Evolutionary conservation across 2,888 invertebrate species (phyloP).

Genomic region (Plebejus melissa): DNA sequence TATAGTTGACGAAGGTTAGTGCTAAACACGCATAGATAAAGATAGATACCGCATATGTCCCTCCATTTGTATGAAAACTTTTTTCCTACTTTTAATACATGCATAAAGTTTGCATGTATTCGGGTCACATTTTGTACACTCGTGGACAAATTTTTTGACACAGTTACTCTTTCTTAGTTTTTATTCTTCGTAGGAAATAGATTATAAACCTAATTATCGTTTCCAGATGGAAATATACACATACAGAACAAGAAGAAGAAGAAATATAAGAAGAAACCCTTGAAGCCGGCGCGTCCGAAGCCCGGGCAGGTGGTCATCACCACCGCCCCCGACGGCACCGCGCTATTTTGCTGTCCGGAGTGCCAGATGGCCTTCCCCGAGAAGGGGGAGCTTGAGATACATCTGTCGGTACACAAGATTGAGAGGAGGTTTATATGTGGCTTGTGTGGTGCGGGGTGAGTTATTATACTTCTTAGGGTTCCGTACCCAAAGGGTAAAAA

Average conservation of each 20-base stretch:
- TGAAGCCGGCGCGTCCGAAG: slow-evolving; percentile 86
- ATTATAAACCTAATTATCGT: neutral
- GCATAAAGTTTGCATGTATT: too few species aligned
- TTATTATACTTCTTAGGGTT: slow-evolving; percentile 17
- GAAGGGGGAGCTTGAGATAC: slow-evolving; percentile 87
- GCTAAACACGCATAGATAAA: too few species aligned
- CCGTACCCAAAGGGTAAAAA: too few species aligned
- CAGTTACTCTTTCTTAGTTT: too few species aligned
- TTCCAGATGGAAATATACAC: slow-evolving; percentile 52
- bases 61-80: too few species aligned
- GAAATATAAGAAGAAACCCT: slow-evolving; percentile 89
- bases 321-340: slow-evolving; percentile 85
- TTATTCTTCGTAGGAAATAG: too few species aligned
- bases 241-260: slow-evolving; percentile 82
- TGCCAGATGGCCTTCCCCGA: slow-evolving; percentile 90
- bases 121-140: too few species aligned
- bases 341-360: slow-evolving; percentile 88
- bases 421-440: slow-evolving; percentile 88
- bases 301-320: slow-evolving; percentile 89
- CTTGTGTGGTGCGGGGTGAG: slow-evolving; percentile 86
- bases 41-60: too few species aligned
- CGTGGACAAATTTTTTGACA: too few species aligned
- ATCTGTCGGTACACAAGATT: slow-evolving; percentile 87
- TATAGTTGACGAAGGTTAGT: slow-evolving; percentile 53
- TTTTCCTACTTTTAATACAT: too few species aligned